Conservation (phyloP, 2,113 vertebrate species). For the Callionymus lyra region DNA sequence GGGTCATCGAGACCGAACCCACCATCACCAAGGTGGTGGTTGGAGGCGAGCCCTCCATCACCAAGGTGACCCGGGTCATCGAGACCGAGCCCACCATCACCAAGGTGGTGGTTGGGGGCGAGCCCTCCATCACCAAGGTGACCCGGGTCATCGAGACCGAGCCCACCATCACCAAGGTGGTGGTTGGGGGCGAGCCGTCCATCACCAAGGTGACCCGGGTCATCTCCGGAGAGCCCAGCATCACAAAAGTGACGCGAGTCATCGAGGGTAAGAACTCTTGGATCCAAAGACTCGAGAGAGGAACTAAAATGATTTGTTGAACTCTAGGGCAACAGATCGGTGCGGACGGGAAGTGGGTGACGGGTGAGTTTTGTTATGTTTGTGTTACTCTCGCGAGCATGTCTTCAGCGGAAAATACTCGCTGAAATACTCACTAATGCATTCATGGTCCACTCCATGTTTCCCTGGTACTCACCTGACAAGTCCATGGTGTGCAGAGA, state of each 20-base stretch:
- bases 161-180: conserved; percentile 17
- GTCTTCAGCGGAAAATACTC: conserved; percentile 4
- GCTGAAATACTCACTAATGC: conserved; percentile 10
- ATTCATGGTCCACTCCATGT: background rate
- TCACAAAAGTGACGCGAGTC: conserved; percentile 19
- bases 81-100: conserved; percentile 8
- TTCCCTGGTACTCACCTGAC: conserved; percentile 6
- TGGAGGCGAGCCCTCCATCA: conserved; percentile 7
- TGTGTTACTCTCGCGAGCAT: no score
- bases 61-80: conserved; percentile 27
- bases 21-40: conserved; percentile 17
- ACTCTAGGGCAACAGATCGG: conserved; percentile 33
- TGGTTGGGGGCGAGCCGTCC: conserved; percentile 1
- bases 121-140: conserved; percentile 10
- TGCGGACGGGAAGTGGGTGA: conserved; percentile 12
- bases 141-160: conserved; percentile 20
- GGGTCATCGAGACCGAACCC: conserved; percentile 30
- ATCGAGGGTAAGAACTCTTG: conserved; percentile 14
- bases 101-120: conserved; percentile 16
- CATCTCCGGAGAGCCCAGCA: conserved; percentile 5
- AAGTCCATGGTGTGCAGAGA: no score
- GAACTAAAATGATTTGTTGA: background rate
- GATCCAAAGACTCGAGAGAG: no score
- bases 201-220: conserved; percentile 22
- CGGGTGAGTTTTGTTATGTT: conserved; percentile 46